Base-by-base conservation (phyloP, 2,113 vertebrate genomes). In the Crypturellus undulatus region DNA sequence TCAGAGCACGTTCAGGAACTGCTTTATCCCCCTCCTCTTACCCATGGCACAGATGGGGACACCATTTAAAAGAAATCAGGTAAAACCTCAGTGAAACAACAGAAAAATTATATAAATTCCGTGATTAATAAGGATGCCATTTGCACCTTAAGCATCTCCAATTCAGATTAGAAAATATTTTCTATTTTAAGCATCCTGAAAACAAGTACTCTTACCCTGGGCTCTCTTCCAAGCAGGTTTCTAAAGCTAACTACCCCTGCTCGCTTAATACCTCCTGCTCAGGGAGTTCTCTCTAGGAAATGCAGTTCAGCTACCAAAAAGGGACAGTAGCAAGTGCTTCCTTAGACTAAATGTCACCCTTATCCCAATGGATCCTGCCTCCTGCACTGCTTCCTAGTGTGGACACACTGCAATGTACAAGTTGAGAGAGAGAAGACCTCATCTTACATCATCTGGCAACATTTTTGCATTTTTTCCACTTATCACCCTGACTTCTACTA, bases 291-390 rank as follows among this genome's bases (percentile, higher is more conserved):
- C 51, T 30, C 26, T 2, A 12, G 10, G 7, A 43, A 70, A 10
- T 1, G 3, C 59, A 28, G 3, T 5, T 30, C 12, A 20, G 5
- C n/a, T 32, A 42, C n/a, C 90, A 51, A 6, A 0, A 0, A 45
- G 45, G 36, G 73, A 40, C 8, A 18, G 43, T 45, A 59, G 67
- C 72, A 12, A 10, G 6, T 6, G 16, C 16, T 20, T 17, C 32
- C 71, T 54, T 14, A 7, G 49, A 38, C 26, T 10, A 58, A 16
- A 10, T 4, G 58, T 63, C 34, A 34, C 1, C 59, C 78, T 42
- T 38, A 24, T 12, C 2, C 34, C 54, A 49, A 24, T 21, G 20
- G 49, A 49, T 49, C 49, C 49, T 21, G 11, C 22, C 49, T 49
- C 49, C 49, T 24, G 49, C 49, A 49, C 21, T 10, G 49, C 49